These are phyloP conservation scores for Cladopsammia gracilis DNA, from an alignment of 64 coral and sea anemone species.

Conservation along the genomic window DNA sequence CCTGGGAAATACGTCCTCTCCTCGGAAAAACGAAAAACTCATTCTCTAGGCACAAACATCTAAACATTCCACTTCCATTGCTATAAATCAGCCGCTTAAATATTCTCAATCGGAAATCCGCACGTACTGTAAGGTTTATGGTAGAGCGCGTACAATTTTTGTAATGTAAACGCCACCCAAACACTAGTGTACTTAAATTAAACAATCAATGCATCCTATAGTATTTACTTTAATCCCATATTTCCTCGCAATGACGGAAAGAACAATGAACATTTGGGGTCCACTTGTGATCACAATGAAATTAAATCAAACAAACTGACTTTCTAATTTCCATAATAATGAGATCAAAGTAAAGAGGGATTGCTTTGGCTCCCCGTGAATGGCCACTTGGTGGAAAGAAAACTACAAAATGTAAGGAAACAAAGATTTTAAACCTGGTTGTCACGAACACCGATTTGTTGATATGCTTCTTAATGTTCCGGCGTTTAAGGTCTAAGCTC, in stretches of 20 bases:
- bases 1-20: conserved; percentile 39
- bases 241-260: conserved; percentile 4
- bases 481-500: no score
- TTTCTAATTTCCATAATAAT: conserved; percentile 34
- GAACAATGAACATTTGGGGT: conserved; percentile 24
- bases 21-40: conserved; percentile 46
- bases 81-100: background rate
- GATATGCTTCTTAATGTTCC: no score
- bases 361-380: background rate
- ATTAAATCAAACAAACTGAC: conserved; percentile 45
- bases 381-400: background rate
- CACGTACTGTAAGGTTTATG: background rate
- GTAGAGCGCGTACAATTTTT: conserved; percentile 27
- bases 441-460: no score
- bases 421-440: background rate
- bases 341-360: background rate
- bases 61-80: background rate
- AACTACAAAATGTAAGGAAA: background rate
- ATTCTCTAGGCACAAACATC: background rate
- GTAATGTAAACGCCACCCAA: background rate
- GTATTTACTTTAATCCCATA: conserved; percentile 27
- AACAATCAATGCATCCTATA: conserved; percentile 13
- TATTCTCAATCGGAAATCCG: background rate
- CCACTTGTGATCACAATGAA: conserved; percentile 31
- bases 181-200: conserved; percentile 29